phyloP scores from a whole-genome alignment of 2,797 vertebrate species.

The Varecia variegata region DNA sequence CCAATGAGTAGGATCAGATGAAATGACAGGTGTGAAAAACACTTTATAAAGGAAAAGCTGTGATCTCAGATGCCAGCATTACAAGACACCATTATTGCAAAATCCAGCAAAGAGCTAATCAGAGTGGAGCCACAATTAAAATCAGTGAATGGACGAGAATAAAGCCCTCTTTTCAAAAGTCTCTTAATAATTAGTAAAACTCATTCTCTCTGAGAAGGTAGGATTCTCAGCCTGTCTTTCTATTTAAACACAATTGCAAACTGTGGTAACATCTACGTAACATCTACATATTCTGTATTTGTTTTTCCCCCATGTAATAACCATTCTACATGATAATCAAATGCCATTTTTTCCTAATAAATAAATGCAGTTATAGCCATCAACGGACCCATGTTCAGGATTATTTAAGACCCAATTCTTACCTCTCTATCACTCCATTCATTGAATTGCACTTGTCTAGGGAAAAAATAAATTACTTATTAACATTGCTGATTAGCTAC shows the following conservation, averaged over 20 bases:
- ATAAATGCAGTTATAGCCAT: background rate
- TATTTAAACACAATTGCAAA: background rate
- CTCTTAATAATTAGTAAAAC: background rate
- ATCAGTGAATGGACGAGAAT: background rate
- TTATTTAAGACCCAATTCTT: background rate
- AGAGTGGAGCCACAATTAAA: background rate
- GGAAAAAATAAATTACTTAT: slow-evolving; percentile 7
- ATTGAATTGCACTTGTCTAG: background rate
- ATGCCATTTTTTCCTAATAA: background rate
- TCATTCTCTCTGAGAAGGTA: background rate
- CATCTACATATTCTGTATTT: background rate
- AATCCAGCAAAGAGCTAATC: background rate
- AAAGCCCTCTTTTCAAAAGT: background rate
- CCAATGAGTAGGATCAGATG: background rate
- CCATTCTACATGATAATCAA: background rate
- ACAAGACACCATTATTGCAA: background rate
- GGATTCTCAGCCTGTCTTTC: background rate
- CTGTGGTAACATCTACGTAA: background rate
- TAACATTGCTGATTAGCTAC: background rate
- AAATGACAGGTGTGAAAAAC: background rate
- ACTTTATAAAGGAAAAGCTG: background rate
- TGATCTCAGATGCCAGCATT: background rate
- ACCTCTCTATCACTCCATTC: background rate
- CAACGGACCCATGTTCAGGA: background rate
- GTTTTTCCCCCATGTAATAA: background rate